Base-by-base conservation (phyloP, 2,888 invertebrate genomes). In the Amphipoea oculea region DNA sequence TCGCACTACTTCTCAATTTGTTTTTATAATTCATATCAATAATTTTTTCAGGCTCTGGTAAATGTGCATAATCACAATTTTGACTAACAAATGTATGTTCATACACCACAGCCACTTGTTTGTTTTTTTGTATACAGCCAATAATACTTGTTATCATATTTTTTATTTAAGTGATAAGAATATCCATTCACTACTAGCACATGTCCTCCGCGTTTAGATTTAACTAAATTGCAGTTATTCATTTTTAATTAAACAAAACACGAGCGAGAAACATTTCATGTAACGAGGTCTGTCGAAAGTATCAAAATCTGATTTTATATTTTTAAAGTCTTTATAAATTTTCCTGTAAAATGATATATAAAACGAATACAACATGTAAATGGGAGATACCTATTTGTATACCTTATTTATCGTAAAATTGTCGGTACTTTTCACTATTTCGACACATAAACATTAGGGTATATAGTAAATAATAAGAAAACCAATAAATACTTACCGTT, bases 1-100 rank as follows among this genome's bases (percentile, higher is more conserved):
- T 76, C 45, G 77, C 77, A 51, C 63, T 73, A 51, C 45, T 69
- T 73, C 72, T 81, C 73, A 73, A 67, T 68, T 40, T 73, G 73
- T 73, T 77, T 81, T 77, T 69, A 77, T 63, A 81, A 74, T 69
- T 57, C 73, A 80, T 76, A 80, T 66, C 73, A 76, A 67, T 73
- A 76, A 51, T 77, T 81, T 65, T 65, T 73, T 73, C 72, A 73
- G 72, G 63, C 72, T 73, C 72, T 73, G 72, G 72, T 73, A 73
- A 73, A 73, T 73, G 72, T 73, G 72, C 72, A 73, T 60, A n/a
- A n/a, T 60, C 60, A 60, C 60, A 60, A 74, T 74, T 74, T 74
- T 74, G 65, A 66, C 40, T 66, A 66, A 42, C 65, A 42, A 66
- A 66, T 66, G 65, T 66, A 23, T 40, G 40, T 40, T 40, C 65